Evolutionary conservation across 2,797 vertebrate genomes (phyloP).

Genomic region (Ctenopoma multispine): DNA sequence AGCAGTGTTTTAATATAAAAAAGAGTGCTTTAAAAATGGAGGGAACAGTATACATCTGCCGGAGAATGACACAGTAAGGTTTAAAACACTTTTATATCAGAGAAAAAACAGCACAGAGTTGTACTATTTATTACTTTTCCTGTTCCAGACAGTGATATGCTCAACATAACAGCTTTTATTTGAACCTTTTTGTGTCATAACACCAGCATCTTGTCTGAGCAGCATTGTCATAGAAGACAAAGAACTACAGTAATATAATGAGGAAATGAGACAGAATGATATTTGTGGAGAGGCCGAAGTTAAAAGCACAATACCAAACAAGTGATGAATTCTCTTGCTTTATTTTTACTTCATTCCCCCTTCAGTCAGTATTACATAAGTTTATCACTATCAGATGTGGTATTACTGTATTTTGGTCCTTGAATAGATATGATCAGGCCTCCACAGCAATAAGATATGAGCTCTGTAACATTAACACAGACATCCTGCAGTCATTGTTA

Average conservation of each 20-base stretch:
- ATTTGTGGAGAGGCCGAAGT: slow-evolving; percentile 27
- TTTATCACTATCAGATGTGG: background rate
- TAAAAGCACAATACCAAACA: background rate
- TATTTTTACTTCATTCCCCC: slow-evolving; percentile 40
- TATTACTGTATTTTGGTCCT: slow-evolving; percentile 22
- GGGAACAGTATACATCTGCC: too few relatives aligned
- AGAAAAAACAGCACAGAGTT: background rate
- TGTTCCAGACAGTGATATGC: background rate
- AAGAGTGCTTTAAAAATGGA: background rate
- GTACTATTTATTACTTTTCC: background rate
- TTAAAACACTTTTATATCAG: background rate
- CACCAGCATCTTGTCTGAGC: background rate
- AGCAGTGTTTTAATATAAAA: background rate
- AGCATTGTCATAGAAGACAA: slow-evolving; percentile 1
- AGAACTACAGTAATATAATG: slow-evolving; percentile 4
- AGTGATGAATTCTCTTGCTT: background rate
- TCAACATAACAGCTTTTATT: slow-evolving; percentile 12
- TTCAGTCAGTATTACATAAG: slow-evolving; percentile 15
- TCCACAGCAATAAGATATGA: slow-evolving; percentile 4
- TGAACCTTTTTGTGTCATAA: slow-evolving; percentile 9
- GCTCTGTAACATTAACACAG: background rate
- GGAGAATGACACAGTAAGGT: background rate
- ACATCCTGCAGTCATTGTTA: slow-evolving; percentile 5
- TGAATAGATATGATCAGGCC: slow-evolving; percentile 41
- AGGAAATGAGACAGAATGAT: slow-evolving; percentile 9